Base-by-base conservation (phyloP, 2,888 invertebrate genomes). In the Bibio marci region DNA sequence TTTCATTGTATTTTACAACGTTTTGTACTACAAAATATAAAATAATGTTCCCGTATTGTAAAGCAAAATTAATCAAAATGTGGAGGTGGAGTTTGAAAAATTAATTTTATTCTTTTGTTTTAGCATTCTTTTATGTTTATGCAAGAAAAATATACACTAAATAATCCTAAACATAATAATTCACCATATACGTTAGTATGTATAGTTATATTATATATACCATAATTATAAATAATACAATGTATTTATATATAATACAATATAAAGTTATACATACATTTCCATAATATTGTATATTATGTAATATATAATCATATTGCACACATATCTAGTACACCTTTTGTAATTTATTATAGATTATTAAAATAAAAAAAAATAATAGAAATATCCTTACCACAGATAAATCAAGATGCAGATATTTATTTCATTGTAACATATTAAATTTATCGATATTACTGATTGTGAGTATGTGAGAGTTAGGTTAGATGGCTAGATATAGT, bases 1-100 rank as follows among this genome's bases (percentile, higher is more conserved):
- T 31, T 31, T 31, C 31, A 31, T 31, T 31, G 31, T 31, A 31
- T 17, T 31, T 31, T 31, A 17, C 31, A 31, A 17, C 13, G 31
- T 31, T 31, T 31, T 15, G 13, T 11, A 4, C 13, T 31, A 15
- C 15, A 31, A 14, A 31, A 15, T 31, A 13, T 14, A 31, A 13
- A 10, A 31, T 31, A 4, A 14, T 31, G 15, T 31, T 31, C 15
- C 2, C 35, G 27, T 25, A 38, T 30, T 22, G 15, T 11, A 25
- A 32, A 31, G 37, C 7, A 30, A 13, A 32, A 32, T 37, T 37
- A 37, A 37, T 37, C 37, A 37, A 37, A 37, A 36, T 18, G 30
- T 13, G 30, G 30, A 37, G 37, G 37, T 37, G 37, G 37, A 37
- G 37, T 28, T 14, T 37, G n/a, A 22, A 8, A 22, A 22, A 22